These are phyloP conservation scores for Anthopleura sola DNA, from an alignment of 64 coral and sea anemone genomes.

Conservation along the genomic window DNA sequence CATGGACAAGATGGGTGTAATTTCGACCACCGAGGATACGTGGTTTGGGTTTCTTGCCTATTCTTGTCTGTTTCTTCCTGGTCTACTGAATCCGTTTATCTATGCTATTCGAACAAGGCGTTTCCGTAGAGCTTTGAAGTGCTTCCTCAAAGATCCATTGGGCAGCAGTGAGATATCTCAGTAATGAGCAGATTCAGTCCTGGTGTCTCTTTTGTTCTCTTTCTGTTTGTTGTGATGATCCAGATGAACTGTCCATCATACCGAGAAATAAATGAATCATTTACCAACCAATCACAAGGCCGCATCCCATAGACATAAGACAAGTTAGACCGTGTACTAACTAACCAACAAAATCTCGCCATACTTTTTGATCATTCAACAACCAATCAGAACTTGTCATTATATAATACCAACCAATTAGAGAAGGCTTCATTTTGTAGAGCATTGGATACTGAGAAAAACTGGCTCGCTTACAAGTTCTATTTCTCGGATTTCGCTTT, in stretches of 20 bases:
- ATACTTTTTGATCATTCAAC: neutral
- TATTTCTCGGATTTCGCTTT: too few species aligned
- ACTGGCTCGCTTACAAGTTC: too few species aligned
- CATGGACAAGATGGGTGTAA: neutral
- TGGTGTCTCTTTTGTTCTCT: too few species aligned
- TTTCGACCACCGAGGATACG: neutral
- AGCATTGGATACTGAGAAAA: too few species aligned
- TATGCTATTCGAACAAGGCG: neutral
- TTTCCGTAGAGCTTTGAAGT: neutral
- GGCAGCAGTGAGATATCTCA: neutral
- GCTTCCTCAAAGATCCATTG: neutral
- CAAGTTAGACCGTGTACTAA: too few species aligned
- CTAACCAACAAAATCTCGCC: too few species aligned
- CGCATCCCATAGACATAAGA: too few species aligned
- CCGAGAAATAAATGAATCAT: too few species aligned
- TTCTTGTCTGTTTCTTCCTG: neutral
- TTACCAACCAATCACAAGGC: too few species aligned
- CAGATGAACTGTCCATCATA: too few species aligned
- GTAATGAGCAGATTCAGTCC: neutral
- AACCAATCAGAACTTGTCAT: neutral
- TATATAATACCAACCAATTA: neutral
- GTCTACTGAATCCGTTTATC: neutral
- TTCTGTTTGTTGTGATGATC: too few species aligned
- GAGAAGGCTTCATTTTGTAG: neutral
- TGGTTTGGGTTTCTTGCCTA: neutral